Percentiles rank a stretch among this genome's conserved stretches.
Conservation (phyloP, 1,140 invertebrate species). For the Cyrtorhinus lividipennis region DNA sequence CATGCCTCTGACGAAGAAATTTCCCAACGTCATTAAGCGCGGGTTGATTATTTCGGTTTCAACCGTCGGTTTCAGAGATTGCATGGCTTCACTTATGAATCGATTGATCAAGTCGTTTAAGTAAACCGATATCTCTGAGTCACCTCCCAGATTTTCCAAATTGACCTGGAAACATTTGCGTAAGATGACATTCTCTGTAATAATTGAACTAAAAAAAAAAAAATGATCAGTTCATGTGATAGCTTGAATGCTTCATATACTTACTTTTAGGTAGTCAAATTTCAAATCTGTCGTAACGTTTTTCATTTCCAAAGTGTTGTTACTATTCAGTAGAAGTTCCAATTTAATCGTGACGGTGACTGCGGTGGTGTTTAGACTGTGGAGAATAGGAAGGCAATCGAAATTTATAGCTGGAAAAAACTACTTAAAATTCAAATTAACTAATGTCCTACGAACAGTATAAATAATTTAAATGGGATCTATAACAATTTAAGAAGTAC, state of each 20-base stretch:
- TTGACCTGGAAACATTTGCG: conserved; percentile 26
- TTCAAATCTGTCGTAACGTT: not conserved
- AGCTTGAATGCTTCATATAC: no score
- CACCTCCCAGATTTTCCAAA: not conserved
- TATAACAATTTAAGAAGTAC: no score
- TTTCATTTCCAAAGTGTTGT: conserved; percentile 18
- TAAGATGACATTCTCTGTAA: conserved; percentile 28
- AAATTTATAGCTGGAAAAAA: no score
- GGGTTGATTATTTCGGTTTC: not conserved
- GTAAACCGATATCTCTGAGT: not conserved
- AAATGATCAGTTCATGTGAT: not conserved
- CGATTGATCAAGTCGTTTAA: not conserved
- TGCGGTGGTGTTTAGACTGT: conserved; percentile 32
- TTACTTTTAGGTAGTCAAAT: not conserved
- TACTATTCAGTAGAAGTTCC: conserved; percentile 30
- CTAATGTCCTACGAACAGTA: no score
- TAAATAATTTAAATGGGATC: no score
- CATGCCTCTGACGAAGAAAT: not conserved
- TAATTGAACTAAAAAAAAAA: conserved; percentile 16
- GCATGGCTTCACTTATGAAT: not conserved
- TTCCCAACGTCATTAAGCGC: not conserved
- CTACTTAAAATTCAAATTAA: no score
- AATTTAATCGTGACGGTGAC: conserved; percentile 28
- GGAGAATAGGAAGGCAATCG: no score
- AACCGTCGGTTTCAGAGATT: not conserved